These are phyloP conservation scores for Agrotis segetum DNA, from an alignment of 2,888 invertebrate genomes.

Conservation along the genomic window DNA sequence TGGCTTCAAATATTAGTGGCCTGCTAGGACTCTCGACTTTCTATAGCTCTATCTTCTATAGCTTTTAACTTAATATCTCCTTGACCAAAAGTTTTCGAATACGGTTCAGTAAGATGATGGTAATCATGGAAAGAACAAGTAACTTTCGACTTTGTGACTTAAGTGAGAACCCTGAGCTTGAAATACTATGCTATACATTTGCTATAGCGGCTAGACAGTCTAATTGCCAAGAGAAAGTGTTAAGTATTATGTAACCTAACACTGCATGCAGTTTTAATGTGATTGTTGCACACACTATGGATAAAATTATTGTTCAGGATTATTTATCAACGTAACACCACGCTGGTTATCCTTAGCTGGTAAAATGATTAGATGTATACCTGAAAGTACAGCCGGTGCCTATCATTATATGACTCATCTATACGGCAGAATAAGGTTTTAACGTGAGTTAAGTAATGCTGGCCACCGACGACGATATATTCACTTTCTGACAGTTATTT, in stretches of 20 bases:
- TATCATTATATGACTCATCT: no score
- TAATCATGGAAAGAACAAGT: not conserved
- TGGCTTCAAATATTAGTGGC: no score
- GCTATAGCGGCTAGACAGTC: not conserved
- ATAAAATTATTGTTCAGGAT: constrained; percentile 14
- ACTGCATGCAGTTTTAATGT: constrained; percentile 20
- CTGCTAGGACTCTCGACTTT: no score
- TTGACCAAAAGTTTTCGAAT: not conserved
- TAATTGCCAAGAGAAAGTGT: constrained; percentile 15
- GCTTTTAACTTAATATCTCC: no score
- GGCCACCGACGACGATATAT: no score
- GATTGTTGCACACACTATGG: constrained; percentile 12
- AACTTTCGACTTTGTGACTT: not conserved
- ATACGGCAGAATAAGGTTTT: no score
- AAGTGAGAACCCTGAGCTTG: not conserved
- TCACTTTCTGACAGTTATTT: no score
- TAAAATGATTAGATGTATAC: no score
- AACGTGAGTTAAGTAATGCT: no score
- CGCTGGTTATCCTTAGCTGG: no score
- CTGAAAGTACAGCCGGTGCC: no score
- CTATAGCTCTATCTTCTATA: no score
- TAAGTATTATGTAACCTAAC: constrained; percentile 23
- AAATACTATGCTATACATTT: not conserved
- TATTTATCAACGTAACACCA: constrained; percentile 3
- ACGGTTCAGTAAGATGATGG: not conserved